A percentile compares a stretch with the other conserved stretches of the same genome.
Conservation (phyloP, 2,797 vertebrate genomes). For the Gouania willdenowi region DNA sequence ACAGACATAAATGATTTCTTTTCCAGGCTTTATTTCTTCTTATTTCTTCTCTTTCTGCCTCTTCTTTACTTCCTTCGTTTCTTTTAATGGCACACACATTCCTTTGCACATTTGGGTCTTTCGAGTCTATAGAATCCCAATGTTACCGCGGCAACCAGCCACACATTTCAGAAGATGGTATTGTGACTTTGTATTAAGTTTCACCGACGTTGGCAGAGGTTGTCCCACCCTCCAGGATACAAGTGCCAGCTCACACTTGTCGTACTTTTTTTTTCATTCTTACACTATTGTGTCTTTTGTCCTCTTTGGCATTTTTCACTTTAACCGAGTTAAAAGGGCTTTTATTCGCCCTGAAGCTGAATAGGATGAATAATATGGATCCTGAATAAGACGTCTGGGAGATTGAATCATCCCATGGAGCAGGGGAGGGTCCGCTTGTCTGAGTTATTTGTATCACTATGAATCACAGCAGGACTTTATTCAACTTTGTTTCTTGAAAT, state of each 20-base stretch:
- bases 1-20: too few relatives aligned
- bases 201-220: constrained; percentile 3
- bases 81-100: constrained; percentile 10
- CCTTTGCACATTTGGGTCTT: constrained; percentile 3
- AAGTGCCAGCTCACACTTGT: constrained; percentile 7
- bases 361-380: constrained; percentile 29
- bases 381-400: constrained; percentile 7
- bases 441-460: too few relatives aligned
- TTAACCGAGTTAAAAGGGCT: constrained; percentile 7
- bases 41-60: neutral
- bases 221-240: constrained; percentile 6
- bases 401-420: too few relatives aligned
- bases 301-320: neutral
- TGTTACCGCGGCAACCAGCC: too few relatives aligned
- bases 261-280: neutral
- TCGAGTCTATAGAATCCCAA: neutral
- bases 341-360: constrained; percentile 18
- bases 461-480: too few relatives aligned
- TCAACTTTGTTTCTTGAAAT: too few relatives aligned
- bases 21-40: neutral
- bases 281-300: constrained; percentile 5
- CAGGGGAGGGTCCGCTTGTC: too few relatives aligned
- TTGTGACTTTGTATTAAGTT: constrained; percentile 29
- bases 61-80: neutral
- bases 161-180: constrained; percentile 34